Evolutionary conservation across 2,797 vertebrate species (phyloP).

Genomic region (Poeciliopsis turneri): DNA sequence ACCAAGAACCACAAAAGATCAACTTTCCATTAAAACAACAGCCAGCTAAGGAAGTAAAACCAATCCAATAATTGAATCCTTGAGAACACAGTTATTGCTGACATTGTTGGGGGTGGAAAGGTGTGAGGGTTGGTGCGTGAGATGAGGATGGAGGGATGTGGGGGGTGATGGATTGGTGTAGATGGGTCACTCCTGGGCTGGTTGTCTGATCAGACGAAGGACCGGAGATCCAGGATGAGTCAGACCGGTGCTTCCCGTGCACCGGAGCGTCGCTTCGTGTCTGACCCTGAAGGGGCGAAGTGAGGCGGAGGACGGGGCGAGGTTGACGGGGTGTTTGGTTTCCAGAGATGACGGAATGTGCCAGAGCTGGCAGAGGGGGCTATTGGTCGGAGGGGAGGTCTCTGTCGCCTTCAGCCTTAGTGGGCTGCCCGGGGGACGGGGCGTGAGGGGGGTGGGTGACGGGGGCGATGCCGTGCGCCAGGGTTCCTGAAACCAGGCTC

Average conservation of each 20-base stretch:
- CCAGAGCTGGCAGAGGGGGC: constrained; percentile 73
- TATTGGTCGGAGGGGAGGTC: constrained; percentile 95
- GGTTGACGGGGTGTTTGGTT: constrained; percentile 57
- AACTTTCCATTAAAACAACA: constrained; percentile 73
- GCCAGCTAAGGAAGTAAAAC: constrained; percentile 72
- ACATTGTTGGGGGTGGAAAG: constrained; percentile 58
- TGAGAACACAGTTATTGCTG: constrained; percentile 87
- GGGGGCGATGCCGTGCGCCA: constrained; percentile 86
- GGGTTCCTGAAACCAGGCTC: constrained; percentile 86
- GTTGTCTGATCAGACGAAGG: constrained; percentile 77
- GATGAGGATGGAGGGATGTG: constrained; percentile 42
- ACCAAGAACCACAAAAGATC: constrained; percentile 74
- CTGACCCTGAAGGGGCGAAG: constrained; percentile 49
- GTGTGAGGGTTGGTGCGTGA: constrained; percentile 19
- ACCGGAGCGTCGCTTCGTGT: constrained; percentile 57
- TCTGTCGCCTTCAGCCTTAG: constrained; percentile 94
- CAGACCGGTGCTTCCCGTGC: constrained; percentile 63
- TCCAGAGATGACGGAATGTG: constrained; percentile 84
- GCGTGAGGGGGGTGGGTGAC: constrained; percentile 88
- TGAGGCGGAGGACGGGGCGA: constrained; percentile 26
- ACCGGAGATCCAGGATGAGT: constrained; percentile 68
- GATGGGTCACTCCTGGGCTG: constrained; percentile 75
- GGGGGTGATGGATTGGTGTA: constrained; percentile 45
- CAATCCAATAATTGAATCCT: constrained; percentile 82
- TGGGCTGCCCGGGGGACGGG: constrained; percentile 90